phyloP scores from a whole-genome alignment of 1,140 invertebrate species.

The Tenebrio molitor region DNA sequence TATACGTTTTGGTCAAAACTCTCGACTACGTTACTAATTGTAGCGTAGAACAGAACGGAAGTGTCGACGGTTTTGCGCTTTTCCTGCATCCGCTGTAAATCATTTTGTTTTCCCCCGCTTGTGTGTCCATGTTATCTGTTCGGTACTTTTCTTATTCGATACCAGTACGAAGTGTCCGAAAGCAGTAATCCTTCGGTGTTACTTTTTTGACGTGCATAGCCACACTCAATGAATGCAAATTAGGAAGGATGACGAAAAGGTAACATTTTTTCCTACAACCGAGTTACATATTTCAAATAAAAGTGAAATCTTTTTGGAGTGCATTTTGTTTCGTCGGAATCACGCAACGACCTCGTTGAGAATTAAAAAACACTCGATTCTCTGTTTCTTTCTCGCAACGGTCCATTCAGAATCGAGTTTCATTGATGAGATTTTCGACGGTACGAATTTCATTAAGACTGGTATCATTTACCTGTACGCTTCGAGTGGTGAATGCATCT shows the following conservation, averaged over 20 bases:
- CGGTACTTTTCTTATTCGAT: background rate
- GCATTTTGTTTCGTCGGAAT: background rate
- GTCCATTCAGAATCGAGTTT: conserved; percentile 42
- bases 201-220: background rate
- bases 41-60: conserved; percentile 3
- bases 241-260: conserved; percentile 19
- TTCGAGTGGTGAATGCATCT: background rate
- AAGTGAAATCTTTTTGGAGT: too few species aligned
- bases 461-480: background rate
- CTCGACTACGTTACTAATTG: background rate
- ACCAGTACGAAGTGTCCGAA: too few species aligned
- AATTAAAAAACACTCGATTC: conserved; percentile 15
- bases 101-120: background rate
- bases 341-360: background rate
- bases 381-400: conserved; percentile 23
- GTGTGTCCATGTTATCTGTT: conserved; percentile 16
- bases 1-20: conserved; percentile 11
- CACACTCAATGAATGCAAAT: background rate
- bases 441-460: conserved; percentile 14
- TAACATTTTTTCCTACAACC: too few species aligned
- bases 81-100: conserved; percentile 26
- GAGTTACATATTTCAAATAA: too few species aligned
- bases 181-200: too few species aligned
- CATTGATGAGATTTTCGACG: conserved; percentile 43
- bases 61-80: conserved; percentile 28